phyloP scores from a whole-genome alignment of 1,140 invertebrate genomes.

The Oncopodura yosiiana region DNA sequence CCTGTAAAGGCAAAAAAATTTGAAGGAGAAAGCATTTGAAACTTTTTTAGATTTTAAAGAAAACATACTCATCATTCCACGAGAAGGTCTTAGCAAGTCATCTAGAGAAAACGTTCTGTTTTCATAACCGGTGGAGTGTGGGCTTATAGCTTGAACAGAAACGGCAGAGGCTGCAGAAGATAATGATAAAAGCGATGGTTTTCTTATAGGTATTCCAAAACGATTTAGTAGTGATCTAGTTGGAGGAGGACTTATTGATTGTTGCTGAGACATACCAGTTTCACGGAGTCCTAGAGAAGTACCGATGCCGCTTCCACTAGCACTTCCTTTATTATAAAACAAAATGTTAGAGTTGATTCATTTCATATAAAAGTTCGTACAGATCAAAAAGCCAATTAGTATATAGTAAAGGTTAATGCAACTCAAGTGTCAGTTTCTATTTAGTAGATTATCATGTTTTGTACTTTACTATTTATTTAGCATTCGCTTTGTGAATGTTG shows the following conservation, averaged over 20 bases:
- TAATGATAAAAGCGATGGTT: constrained; percentile 64
- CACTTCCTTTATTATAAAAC: no score
- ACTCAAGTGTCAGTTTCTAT: no score
- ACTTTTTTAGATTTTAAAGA: background rate
- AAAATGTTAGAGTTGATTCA: no score
- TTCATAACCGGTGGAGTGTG: constrained; percentile 40
- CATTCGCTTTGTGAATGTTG: no score
- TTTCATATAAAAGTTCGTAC: no score
- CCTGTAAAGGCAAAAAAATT: constrained; percentile 41
- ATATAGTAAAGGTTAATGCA: no score
- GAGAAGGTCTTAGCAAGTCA: constrained; percentile 63
- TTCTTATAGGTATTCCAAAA: constrained; percentile 67
- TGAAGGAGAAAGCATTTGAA: background rate
- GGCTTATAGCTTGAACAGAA: constrained; percentile 40
- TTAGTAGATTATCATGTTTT: no score
- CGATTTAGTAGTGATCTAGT: constrained; percentile 56
- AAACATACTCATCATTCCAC: constrained; percentile 38
- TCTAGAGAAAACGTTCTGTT: constrained; percentile 68
- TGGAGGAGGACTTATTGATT: constrained; percentile 40
- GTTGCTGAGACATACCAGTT: constrained; percentile 39
- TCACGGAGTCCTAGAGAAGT: constrained; percentile 33
- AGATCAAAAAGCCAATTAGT: no score
- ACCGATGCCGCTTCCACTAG: constrained; percentile 35
- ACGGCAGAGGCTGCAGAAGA: constrained; percentile 41
- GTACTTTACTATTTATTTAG: no score